Conservation (phyloP, 2,113 vertebrate species). For the Psilopsiagon aurifrons region DNA sequence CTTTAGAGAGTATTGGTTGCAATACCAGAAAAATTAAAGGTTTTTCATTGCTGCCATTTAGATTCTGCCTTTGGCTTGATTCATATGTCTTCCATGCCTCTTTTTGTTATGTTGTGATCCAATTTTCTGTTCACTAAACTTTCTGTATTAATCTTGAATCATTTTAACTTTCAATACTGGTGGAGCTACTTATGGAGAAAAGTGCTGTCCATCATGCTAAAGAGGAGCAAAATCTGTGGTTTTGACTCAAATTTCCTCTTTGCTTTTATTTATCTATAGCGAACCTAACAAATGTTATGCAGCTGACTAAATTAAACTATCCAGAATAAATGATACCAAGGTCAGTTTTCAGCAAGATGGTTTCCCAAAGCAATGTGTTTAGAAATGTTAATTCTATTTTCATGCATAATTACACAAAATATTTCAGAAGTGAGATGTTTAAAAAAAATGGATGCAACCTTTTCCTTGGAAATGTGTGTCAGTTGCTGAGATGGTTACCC, state of each 20-base stretch:
- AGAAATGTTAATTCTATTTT: conserved; percentile 1
- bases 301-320: background rate
- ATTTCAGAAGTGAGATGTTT: conserved; percentile 28
- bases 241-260: background rate
- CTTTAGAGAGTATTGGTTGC: background rate
- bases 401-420: conserved; percentile 1
- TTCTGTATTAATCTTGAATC: background rate
- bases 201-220: background rate
- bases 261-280: background rate
- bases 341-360: background rate
- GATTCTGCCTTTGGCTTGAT: background rate
- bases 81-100: background rate
- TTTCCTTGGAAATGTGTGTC: conserved; percentile 31
- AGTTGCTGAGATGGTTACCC: conserved; percentile 15
- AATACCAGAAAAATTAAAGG: background rate
- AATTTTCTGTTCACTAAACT: background rate
- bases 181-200: background rate
- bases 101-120: background rate
- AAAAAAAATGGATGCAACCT: conserved; percentile 19
- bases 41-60: background rate
- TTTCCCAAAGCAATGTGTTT: background rate
- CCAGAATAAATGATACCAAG: background rate
- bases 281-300: background rate
- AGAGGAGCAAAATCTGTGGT: background rate
- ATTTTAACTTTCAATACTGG: background rate